These are phyloP conservation scores for Zele albiditarsus DNA, from an alignment of 2,888 invertebrate species.

Conservation along the genomic window DNA sequence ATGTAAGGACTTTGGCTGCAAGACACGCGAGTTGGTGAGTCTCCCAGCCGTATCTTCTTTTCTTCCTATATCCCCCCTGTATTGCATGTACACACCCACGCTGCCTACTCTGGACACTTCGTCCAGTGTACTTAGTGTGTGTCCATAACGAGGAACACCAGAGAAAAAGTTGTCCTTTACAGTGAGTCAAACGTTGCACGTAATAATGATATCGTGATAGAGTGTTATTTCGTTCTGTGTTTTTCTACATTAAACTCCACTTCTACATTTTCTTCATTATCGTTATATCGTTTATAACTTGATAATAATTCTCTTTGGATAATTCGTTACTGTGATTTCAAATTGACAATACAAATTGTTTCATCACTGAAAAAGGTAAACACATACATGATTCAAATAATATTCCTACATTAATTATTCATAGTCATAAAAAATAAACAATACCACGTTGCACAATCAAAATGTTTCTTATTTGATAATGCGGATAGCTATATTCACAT, in stretches of 20 bases:
- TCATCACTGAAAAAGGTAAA: neutral
- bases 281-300: too few species aligned
- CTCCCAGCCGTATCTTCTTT: slow-evolving; percentile 38
- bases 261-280: neutral
- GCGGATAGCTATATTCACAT: neutral
- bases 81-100: slow-evolving; percentile 30
- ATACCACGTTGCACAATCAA: neutral
- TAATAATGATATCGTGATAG: neutral
- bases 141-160: slow-evolving; percentile 54
- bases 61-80: slow-evolving; percentile 23
- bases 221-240: slow-evolving; percentile 13
- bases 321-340: neutral
- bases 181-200: slow-evolving; percentile 18
- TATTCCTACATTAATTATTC: neutral
- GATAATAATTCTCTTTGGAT: neutral
- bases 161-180: slow-evolving; percentile 11
- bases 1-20: slow-evolving; percentile 20
- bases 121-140: slow-evolving; percentile 51
- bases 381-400: neutral
- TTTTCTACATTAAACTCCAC: too few species aligned
- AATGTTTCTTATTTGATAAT: neutral
- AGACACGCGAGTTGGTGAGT: slow-evolving; percentile 11
- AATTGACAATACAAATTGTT: neutral
- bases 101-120: slow-evolving; percentile 37
- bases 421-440: neutral